Base-by-base conservation (phyloP, 2,888 invertebrate genomes). In the Cerceris rybyensis region DNA sequence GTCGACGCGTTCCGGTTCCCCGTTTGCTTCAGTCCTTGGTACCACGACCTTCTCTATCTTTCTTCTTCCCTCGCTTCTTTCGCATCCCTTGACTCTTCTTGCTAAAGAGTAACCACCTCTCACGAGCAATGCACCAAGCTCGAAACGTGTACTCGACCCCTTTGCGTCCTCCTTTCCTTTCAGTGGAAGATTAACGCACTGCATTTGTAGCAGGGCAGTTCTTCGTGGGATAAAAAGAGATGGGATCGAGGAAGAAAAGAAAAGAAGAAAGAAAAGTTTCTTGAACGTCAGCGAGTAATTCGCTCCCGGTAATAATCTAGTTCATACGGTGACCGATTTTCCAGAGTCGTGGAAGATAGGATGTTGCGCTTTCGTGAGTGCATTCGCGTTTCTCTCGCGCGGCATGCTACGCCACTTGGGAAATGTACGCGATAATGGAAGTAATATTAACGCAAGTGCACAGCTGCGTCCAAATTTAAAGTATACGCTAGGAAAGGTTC, bases 151-250 rank as follows among this genome's bases (percentile, higher is more conserved):
- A 83, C 86, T 88, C 88, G 87, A 88, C 89, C 87, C 77, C 84
- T 61, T 84, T 80, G 78, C 78, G 58, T 75, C 14, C 72, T 70
- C 70, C 68, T 54, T 72, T 80, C 77, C 81, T 82, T 83, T 75
- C 61, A 82, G 73, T 70, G 69, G 79, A 80, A 86, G 82, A 88
- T 88, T 88, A 88, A 88, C 87, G 82, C 88, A 82, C 83, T 73
- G 70, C 61, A 68, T 73, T 68, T 60, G 73, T 72, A 28, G 59
- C n/a, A 70, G 65, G 70, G 39, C 72, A 63, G 66, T 71, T 54
- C 46, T 66, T 42, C 9, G 54, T 16, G 58, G 58, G 28, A 28
- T 4, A 28, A 28, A 28, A 28, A 28, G 28, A 28, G 28, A 28
- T 4, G 28, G 28, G 4, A 28, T 1, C 28, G 28, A 28, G 28